Evolutionary conservation across 2,113 vertebrate genomes (phyloP).

Genomic region (Eptesicus fuscus): DNA sequence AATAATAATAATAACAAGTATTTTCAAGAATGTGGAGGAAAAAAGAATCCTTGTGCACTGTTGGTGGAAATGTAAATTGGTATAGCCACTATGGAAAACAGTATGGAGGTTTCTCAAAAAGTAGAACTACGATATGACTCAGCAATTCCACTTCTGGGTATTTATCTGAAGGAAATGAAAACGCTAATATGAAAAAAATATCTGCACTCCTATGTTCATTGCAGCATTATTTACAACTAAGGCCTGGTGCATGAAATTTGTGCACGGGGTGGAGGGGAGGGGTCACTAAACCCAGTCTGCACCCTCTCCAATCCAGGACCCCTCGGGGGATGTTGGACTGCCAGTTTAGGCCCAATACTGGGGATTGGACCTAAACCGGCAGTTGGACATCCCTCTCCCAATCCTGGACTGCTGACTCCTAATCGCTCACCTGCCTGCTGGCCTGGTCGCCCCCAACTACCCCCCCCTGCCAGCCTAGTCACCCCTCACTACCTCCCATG

Average conservation of each 20-base stretch:
- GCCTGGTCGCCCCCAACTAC: too few species aligned
- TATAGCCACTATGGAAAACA: not conserved
- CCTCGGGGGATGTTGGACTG: too few species aligned
- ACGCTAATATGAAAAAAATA: not conserved
- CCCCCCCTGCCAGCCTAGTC: too few species aligned
- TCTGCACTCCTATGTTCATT: not conserved
- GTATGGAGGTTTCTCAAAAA: not conserved
- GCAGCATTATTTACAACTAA: not conserved
- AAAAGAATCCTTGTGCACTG: not conserved
- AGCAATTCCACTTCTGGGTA: not conserved
- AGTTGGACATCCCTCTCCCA: too few species aligned
- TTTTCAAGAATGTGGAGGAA: not conserved
- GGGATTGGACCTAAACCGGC: too few species aligned
- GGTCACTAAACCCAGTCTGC: too few species aligned
- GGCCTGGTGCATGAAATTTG: too few species aligned
- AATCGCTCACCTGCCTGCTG: too few species aligned
- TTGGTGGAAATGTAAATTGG: not conserved
- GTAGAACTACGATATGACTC: not conserved
- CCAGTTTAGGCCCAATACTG: too few species aligned
- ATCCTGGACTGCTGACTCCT: too few species aligned
- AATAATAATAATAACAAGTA: not conserved
- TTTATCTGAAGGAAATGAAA: not conserved
- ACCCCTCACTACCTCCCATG: too few species aligned
- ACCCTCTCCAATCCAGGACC: too few species aligned
- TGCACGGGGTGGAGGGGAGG: rapidly evolving